Evolutionary conservation across 2,797 vertebrate species (phyloP), one percentile per base, ranked within the genome.

Genomic region (Siniperca undulata): DNA sequence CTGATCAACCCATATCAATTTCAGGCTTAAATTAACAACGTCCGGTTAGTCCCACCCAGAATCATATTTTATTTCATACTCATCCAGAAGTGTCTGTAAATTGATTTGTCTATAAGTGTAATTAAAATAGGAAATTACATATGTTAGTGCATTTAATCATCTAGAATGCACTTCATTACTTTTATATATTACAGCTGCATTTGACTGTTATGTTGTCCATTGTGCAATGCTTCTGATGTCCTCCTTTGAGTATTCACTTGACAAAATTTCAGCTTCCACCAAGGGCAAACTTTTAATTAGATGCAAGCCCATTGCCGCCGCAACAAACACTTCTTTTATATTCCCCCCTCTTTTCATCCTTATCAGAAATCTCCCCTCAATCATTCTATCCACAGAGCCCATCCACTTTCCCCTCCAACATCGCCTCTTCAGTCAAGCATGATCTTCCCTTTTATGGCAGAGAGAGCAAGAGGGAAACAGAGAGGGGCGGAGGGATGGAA

Each of bases 341-440:
- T 27, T 1, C 62, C 17, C 30, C 50, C 56, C 46, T 40, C 7
- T 74, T 85, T 86, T 88, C 78, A 84, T 81, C 70, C 82, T 88
- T 92, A 89, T 93, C 91, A 71, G 80, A 87, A 87, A 89, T 91
- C 87, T 88, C 62, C 73, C 68, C 73, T 91, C 86, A 83, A 86
- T 91, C 89, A 87, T 86, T 91, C 86, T 8, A 80, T 82, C 71
- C 75, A 44, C 78, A 73, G 77, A 85, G 70, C 85, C 84, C 73
- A 61, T 78, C 76, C 77, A 78, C 79, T 80, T 76, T 74, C 79
- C 86, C 84, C 71, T 80, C 81, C 76, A 70, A 75, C 87, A 77
- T 80, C 30, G 56, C 90, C 91, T 91, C 87, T 91, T 91, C 91
- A 92, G 67, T 93, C 89, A 87, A 89, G 88, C 90, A 85, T 86